Conservation (phyloP, 2,888 invertebrate genomes). For the Galerucella pusilla region DNA sequence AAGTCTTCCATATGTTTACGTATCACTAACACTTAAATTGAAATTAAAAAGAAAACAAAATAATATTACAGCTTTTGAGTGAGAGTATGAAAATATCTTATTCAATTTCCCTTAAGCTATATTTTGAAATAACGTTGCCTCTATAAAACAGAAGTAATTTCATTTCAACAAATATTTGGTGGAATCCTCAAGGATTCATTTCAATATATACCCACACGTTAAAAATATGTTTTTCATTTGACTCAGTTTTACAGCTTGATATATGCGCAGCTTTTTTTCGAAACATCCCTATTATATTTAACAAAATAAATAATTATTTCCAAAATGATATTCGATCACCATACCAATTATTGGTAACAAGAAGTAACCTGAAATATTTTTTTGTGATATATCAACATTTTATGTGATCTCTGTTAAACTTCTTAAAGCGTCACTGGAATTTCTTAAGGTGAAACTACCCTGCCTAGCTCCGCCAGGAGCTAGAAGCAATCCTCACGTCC, state of each 20-base stretch:
- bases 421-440: constrained; percentile 34
- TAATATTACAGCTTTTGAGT: too few species aligned
- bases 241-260: neutral
- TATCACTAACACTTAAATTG: too few species aligned
- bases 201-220: neutral
- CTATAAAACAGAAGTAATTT: neutral
- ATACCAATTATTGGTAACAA: too few species aligned
- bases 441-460: constrained; percentile 52
- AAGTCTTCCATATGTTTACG: too few species aligned
- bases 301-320: too few species aligned
- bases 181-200: neutral
- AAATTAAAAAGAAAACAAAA: too few species aligned
- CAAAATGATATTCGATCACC: too few species aligned
- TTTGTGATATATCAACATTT: neutral
- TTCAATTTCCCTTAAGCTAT: neutral
- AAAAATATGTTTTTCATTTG: neutral
- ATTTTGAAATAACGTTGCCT: neutral
- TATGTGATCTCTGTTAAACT: constrained; percentile 20
- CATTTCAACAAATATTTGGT: neutral
- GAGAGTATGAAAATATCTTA: neutral
- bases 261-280: neutral
- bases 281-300: too few species aligned
- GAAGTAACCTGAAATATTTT: neutral
- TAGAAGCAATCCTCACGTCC: constrained; percentile 82
- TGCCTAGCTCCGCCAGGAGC: constrained; percentile 67